Base-by-base conservation (phyloP, 2,113 vertebrate species). In the Cercocebus atys region DNA sequence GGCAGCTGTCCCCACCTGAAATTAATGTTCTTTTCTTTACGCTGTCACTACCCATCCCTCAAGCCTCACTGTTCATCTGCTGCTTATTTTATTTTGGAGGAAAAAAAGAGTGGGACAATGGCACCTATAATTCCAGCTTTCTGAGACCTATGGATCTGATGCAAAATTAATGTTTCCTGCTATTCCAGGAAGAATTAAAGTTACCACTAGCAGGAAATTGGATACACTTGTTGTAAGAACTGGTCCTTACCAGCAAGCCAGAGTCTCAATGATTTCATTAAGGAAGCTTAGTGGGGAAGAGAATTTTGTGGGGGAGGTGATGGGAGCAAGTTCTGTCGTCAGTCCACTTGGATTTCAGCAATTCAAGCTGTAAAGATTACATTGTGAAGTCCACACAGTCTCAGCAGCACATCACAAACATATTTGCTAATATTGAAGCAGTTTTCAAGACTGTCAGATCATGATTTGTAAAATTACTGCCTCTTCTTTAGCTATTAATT, bases 141-240 rank as follows among this genome's bases (percentile, higher is more conserved):
- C 94, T 78, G 47, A 97, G 93, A 97, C 97, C 98, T 94, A 93
- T 86, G 97, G 97, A 92, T 98, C 95, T 66, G 95, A 95, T 75
- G 92, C 66, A 98, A 98, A 98, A 98, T 97, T 97, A 97, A 92
- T 97, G 59, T 97, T 98, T 98, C 97, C 96, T 97, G 94, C 97
- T 98, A 97, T 98, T 98, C 97, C 98, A 97, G 97, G 97, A 98
- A 98, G 98, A 96, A 98, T 94, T 97, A 97, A 98, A 96, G 94
- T 95, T 97, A 97, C 38, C 76, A 95, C 73, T 30, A 83, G 95
- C 94, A 98, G 88, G 98, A 98, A 98, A 98, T 88, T 87, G 96
- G 97, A 98, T 93, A 93, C 61, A 95, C 79, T 98, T 96, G 95
- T 95, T 95, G 23, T 95, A 98, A 98, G 95, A 96, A 98, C 86